phyloP scores from a whole-genome alignment of 1,140 invertebrate species.

The Euura lappo region DNA sequence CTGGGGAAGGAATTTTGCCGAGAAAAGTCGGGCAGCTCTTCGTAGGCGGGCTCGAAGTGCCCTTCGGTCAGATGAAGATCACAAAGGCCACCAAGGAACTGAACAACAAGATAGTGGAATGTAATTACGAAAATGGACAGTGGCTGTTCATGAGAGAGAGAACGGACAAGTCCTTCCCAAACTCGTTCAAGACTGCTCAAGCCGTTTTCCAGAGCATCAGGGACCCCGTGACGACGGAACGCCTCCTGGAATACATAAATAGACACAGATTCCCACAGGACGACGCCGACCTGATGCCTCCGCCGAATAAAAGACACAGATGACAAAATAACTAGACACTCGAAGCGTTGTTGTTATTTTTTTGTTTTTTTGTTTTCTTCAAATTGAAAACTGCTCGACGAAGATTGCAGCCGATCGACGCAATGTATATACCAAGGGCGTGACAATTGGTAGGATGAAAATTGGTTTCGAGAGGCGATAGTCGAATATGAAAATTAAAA shows the following conservation, averaged over 20 bases:
- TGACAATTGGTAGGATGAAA: too few species aligned
- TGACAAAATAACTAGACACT: constrained; percentile 16
- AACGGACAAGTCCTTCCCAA: constrained; percentile 97
- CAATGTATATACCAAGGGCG: too few species aligned
- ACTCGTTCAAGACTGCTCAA: constrained; percentile 81
- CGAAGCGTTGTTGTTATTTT: not conserved
- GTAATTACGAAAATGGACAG: constrained; percentile 74
- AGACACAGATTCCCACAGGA: constrained; percentile 64
- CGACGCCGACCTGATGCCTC: constrained; percentile 71
- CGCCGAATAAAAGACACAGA: constrained; percentile 54
- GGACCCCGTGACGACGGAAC: constrained; percentile 82
- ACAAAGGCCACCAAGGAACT: constrained; percentile 79
- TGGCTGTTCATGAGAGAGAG: constrained; percentile 97
- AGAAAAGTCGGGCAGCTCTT: constrained; percentile 79
- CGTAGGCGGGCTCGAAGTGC: constrained; percentile 73
- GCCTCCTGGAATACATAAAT: constrained; percentile 77
- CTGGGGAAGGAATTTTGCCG: constrained; percentile 75
- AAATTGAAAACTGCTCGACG: too few species aligned
- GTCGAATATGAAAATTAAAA: too few species aligned
- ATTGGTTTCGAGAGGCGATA: too few species aligned
- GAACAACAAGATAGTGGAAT: constrained; percentile 97
- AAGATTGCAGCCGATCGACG: too few species aligned
- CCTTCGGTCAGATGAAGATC: constrained; percentile 78
- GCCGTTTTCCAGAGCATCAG: constrained; percentile 74
- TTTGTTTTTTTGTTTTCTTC: too few species aligned